Conservation (phyloP, 53 echinoderm and acorn worm genomes). For the Henricia sp. region DNA sequence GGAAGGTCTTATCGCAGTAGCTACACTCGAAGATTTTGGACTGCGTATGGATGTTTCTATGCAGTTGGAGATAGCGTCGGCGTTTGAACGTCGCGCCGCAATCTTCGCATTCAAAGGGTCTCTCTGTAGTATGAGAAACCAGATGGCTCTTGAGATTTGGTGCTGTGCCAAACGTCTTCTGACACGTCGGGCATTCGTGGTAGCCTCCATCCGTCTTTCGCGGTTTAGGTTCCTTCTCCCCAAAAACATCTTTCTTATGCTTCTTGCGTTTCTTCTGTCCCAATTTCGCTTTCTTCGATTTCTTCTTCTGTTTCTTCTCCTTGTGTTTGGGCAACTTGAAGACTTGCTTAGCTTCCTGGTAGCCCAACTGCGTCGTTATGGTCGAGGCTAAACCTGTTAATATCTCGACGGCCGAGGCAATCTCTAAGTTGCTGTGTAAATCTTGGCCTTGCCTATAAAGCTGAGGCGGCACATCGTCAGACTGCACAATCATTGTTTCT, state of each 20-base stretch:
- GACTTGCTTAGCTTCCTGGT: slow-evolving; percentile 38
- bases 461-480: slow-evolving; percentile 4
- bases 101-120: slow-evolving; percentile 39
- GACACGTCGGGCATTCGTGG: slow-evolving; percentile 48
- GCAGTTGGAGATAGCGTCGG: slow-evolving; percentile 47
- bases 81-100: slow-evolving; percentile 44
- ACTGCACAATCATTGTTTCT: neutral
- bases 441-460: slow-evolving; percentile 49
- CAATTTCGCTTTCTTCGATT: slow-evolving; percentile 5
- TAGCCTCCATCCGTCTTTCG: slow-evolving; percentile 54
- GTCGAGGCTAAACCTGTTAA: slow-evolving; percentile 38
- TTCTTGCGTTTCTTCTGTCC: slow-evolving; percentile 5
- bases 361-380: slow-evolving; percentile 43
- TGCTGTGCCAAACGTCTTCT: slow-evolving; percentile 48
- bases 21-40: slow-evolving; percentile 55
- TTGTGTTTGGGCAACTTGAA: slow-evolving; percentile 6
- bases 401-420: slow-evolving; percentile 46
- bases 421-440: slow-evolving; percentile 42
- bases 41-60: slow-evolving; percentile 59
- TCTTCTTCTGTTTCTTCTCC: slow-evolving; percentile 52
- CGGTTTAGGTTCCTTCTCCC: slow-evolving; percentile 16
- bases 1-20: slow-evolving; percentile 63
- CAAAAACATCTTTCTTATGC: neutral
- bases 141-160: slow-evolving; percentile 51
- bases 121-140: slow-evolving; percentile 45